A percentile compares a stretch with the other conserved stretches of the same genome.
Conservation (phyloP, 2,797 vertebrate genomes). For the Harpagifer antarcticus region DNA sequence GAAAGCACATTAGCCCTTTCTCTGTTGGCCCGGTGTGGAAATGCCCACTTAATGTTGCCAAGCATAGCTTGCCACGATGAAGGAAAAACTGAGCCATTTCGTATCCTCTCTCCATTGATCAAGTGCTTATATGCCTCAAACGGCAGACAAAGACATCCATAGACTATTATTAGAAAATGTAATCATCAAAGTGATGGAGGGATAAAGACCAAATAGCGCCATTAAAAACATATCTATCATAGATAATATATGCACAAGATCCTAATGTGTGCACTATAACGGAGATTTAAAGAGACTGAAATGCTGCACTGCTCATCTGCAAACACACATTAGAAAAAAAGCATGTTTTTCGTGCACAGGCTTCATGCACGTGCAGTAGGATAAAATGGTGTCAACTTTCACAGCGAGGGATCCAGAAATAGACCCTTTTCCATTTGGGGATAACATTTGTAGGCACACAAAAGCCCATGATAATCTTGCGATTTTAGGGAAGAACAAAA, state of each 20-base stretch:
- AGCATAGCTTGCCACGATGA: slow-evolving; percentile 41
- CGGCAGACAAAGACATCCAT: slow-evolving; percentile 51
- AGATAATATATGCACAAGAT: slow-evolving; percentile 26
- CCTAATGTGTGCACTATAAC: slow-evolving; percentile 8
- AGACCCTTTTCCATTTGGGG: slow-evolving; percentile 77
- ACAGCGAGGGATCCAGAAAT: slow-evolving; percentile 82
- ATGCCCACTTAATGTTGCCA: slow-evolving; percentile 70
- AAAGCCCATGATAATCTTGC: slow-evolving; percentile 83
- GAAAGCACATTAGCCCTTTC: slow-evolving; percentile 73
- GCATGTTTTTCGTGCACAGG: slow-evolving; percentile 42
- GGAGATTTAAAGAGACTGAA: slow-evolving; percentile 21
- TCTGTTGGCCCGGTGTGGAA: slow-evolving; percentile 70
- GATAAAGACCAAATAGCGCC: slow-evolving; percentile 42
- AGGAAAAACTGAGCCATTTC: slow-evolving; percentile 47
- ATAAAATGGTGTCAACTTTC: slow-evolving; percentile 86
- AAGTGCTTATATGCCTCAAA: slow-evolving; percentile 41
- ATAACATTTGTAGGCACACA: slow-evolving; percentile 81
- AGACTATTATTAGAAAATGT: slow-evolving; percentile 59
- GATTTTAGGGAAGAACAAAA: slow-evolving; percentile 79
- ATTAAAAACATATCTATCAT: slow-evolving; percentile 52
- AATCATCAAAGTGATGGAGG: slow-evolving; percentile 56
- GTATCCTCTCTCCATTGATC: slow-evolving; percentile 57
- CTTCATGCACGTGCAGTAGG: slow-evolving; percentile 55
- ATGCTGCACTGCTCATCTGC: slow-evolving; percentile 45
- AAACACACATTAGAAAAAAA: slow-evolving; percentile 40